Conservation (phyloP, 2,888 invertebrate species). For the Patella ulyssiponensis region DNA sequence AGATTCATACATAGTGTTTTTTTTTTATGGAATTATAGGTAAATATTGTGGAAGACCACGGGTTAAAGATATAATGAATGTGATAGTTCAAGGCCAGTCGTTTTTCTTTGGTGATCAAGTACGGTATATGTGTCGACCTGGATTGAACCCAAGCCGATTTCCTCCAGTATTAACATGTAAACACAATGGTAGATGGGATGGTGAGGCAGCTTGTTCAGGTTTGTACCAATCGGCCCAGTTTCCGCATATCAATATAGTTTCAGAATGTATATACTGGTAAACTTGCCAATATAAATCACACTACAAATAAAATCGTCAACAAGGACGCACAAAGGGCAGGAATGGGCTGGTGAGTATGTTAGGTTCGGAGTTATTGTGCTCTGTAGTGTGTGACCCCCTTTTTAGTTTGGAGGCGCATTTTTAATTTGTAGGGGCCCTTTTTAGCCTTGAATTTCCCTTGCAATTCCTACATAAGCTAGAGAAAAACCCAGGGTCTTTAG, state of each 20-base stretch:
- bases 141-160: slow-evolving; percentile 52
- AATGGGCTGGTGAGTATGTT: no score
- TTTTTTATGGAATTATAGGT: slow-evolving; percentile 40
- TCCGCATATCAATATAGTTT: background rate
- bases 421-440: no score
- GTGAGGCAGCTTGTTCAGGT: slow-evolving; percentile 73
- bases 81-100: slow-evolving; percentile 56
- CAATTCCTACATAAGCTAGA: no score
- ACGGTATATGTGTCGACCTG: slow-evolving; percentile 60
- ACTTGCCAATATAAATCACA: background rate
- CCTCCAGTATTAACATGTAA: slow-evolving; percentile 73
- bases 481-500: no score
- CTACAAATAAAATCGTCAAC: no score
- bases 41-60: slow-evolving; percentile 64
- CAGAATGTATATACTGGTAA: background rate
- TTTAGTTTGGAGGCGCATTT: no score
- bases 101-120: slow-evolving; percentile 60
- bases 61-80: slow-evolving; percentile 48
- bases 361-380: no score
- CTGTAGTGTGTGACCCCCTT: no score
- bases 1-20: background rate
- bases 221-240: slow-evolving; percentile 19
- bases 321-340: no score
- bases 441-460: no score
- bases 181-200: slow-evolving; percentile 76